Evolutionary conservation across 2,888 invertebrate genomes (phyloP), one percentile per base, ranked within the genome.

Genomic region (Philonicus albiceps): DNA sequence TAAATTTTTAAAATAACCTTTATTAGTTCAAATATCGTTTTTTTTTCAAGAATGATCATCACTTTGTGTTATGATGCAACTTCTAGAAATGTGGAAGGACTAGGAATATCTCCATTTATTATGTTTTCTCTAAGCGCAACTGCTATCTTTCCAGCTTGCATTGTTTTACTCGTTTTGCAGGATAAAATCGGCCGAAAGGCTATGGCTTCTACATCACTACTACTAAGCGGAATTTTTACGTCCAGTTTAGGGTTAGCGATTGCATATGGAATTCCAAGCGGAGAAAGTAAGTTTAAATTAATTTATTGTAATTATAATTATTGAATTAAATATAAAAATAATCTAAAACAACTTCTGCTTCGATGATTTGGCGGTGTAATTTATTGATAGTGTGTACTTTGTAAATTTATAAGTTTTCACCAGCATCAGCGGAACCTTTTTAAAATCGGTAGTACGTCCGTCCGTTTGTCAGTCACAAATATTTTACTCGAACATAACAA

Each of bases 31-130:
- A 43, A 0, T 16, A 13, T 55, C 43, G 3, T n/a, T 30, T 73
- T 22, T 73, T 19, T 31, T 19, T 49, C 16, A 89, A 93, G 93
- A 53, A 93, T 93, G 93, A 93, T 93, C 8, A 91, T 93, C 89
- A 93, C 93, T 6, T 89, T 93, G 13, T 92, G 93, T 88, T 93
- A 93, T 88, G 93, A 93, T 88, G 93, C 93, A 6, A 93, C 93
- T 78, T 93, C 93, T 3, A 90, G 93, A 87, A 93, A 93, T 89
- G 91, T 93, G 2, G 92, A 92, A 88, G 93, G 93, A 19, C 89
- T 93, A 6, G 92, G 91, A 0, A 91, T 91, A 81, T 93, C 93
- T 0, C 93, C 93, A 1, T 93, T 93, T 88, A 83, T 92, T 8
- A 91, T 93, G 87, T 93, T 93, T 90, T 92, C 91, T 22, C 89